A percentile compares a stretch with the other conserved stretches of the same genome.
These are phyloP conservation scores for Operophtera brumata DNA, from an alignment of 2,888 invertebrate species.

Conservation along the genomic window DNA sequence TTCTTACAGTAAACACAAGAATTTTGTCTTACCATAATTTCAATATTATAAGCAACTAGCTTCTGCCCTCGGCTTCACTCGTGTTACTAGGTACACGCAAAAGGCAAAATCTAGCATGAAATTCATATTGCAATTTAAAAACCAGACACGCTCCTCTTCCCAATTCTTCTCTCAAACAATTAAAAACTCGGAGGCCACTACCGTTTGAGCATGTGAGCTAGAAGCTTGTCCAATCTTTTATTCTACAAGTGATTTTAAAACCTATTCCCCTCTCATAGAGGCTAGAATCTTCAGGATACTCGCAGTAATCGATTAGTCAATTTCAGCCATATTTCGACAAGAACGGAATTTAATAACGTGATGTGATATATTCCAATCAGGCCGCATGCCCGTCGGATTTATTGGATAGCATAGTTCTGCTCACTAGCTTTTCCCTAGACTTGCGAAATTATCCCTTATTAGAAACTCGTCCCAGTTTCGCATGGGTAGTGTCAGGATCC, in stretches of 20 bases:
- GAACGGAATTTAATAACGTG: slow-evolving; percentile 35
- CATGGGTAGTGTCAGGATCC: too few species aligned
- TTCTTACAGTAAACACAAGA: too few species aligned
- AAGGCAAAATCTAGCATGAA: too few species aligned
- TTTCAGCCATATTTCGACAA: slow-evolving; percentile 25
- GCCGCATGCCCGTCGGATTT: slow-evolving; percentile 14
- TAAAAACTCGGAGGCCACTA: not conserved
- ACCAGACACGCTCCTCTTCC: too few species aligned
- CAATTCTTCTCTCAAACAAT: too few species aligned
- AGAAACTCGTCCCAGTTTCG: too few species aligned
- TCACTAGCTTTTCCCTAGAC: not conserved
- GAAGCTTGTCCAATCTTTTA: not conserved
- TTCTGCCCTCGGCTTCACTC: too few species aligned
- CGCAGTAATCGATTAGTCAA: slow-evolving; percentile 21
- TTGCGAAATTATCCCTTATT: too few species aligned
- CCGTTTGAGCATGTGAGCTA: not conserved
- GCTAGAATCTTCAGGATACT: slow-evolving; percentile 1
- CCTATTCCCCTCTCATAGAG: not conserved
- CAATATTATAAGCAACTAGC: too few species aligned
- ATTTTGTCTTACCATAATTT: too few species aligned
- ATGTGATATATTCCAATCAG: slow-evolving; percentile 30
- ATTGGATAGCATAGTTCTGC: slow-evolving; percentile 14
- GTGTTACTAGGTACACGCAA: too few species aligned
- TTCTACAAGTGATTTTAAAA: not conserved
- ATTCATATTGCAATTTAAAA: too few species aligned